A percentile compares a stretch with the other conserved stretches of the same genome.
These are phyloP conservation scores for Liparis tanakae DNA, from an alignment of 2,797 vertebrate genomes.

Conservation along the genomic window DNA sequence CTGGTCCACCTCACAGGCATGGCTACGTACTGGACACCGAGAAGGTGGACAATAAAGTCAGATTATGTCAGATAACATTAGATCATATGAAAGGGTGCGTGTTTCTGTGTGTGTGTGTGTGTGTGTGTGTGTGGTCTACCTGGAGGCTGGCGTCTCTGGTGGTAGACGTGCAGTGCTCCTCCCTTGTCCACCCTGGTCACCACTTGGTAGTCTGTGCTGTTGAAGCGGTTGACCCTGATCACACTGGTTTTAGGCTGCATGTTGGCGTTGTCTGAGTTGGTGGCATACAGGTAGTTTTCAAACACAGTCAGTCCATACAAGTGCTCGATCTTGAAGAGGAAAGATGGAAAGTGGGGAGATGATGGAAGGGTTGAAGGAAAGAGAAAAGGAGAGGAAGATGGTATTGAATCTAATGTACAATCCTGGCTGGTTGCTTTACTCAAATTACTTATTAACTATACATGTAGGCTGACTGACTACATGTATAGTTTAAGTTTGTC, in stretches of 20 bases:
- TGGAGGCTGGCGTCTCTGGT: slow-evolving; percentile 94
- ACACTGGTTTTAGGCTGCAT: slow-evolving; percentile 97
- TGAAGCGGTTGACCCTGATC: slow-evolving; percentile 95
- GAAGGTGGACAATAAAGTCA: background rate
- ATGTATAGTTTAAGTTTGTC: background rate
- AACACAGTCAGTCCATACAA: slow-evolving; percentile 95
- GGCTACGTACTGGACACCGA: slow-evolving; percentile 88
- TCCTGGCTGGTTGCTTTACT: background rate
- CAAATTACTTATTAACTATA: background rate
- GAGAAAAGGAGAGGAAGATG: background rate
- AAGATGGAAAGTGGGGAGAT: background rate
- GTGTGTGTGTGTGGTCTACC: slow-evolving; percentile 75
- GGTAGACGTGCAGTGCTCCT: slow-evolving; percentile 95
- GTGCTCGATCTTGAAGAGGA: slow-evolving; percentile 89
- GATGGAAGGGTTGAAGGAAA: background rate
- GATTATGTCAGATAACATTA: background rate
- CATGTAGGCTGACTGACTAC: background rate
- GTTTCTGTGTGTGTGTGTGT: background rate
- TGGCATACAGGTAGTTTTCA: slow-evolving; percentile 97
- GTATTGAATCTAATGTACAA: background rate
- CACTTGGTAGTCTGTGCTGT: slow-evolving; percentile 95
- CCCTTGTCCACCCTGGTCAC: slow-evolving; percentile 96
- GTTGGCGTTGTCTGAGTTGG: slow-evolving; percentile 95
- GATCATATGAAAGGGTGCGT: background rate
- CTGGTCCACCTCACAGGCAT: slow-evolving; percentile 93